Evolutionary conservation across 2,797 vertebrate species (phyloP).

Genomic region (Adrianichthys oophorus): DNA sequence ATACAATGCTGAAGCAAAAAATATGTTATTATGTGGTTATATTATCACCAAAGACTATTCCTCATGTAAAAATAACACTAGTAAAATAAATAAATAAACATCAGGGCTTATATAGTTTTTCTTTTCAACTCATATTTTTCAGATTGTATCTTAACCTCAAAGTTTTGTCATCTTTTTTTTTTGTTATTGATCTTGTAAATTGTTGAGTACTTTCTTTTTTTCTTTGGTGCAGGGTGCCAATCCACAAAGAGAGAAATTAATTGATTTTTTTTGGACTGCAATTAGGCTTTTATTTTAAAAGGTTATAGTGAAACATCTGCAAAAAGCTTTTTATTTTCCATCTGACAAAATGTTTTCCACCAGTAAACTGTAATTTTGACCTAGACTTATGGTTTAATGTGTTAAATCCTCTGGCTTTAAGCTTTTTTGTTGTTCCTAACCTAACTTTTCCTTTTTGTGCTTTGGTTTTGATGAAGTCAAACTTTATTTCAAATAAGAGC

Average conservation of each 20-base stretch:
- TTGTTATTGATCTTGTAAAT: slow-evolving; percentile 61
- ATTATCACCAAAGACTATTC: slow-evolving; percentile 51
- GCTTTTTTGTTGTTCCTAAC: neutral
- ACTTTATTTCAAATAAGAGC: slow-evolving; percentile 23
- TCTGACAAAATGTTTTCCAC: slow-evolving; percentile 1
- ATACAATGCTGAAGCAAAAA: slow-evolving; percentile 43
- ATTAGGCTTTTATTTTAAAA: slow-evolving; percentile 44
- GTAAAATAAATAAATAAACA: slow-evolving; percentile 26
- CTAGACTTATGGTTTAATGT: too few relatives aligned
- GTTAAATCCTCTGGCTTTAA: too few relatives aligned
- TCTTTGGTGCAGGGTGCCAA: slow-evolving; percentile 30
- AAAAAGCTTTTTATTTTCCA: neutral
- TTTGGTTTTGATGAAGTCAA: slow-evolving; percentile 1
- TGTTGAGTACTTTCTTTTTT: slow-evolving; percentile 42
- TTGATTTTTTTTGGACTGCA: slow-evolving; percentile 52
- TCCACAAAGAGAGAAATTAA: slow-evolving; percentile 46
- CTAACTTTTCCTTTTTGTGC: slow-evolving; percentile 2
- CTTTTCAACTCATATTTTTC: slow-evolving; percentile 43
- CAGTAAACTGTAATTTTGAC: too few relatives aligned
- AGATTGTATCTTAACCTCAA: slow-evolving; percentile 36
- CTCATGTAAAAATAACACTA: slow-evolving; percentile 39
- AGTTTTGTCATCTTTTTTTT: slow-evolving; percentile 59
- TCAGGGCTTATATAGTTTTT: slow-evolving; percentile 1
- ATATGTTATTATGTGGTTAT: slow-evolving; percentile 63
- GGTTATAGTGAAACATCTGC: slow-evolving; percentile 10